Evolutionary conservation across 2,797 vertebrate species (phyloP).

Genomic region (Tiaroga cobitis): DNA sequence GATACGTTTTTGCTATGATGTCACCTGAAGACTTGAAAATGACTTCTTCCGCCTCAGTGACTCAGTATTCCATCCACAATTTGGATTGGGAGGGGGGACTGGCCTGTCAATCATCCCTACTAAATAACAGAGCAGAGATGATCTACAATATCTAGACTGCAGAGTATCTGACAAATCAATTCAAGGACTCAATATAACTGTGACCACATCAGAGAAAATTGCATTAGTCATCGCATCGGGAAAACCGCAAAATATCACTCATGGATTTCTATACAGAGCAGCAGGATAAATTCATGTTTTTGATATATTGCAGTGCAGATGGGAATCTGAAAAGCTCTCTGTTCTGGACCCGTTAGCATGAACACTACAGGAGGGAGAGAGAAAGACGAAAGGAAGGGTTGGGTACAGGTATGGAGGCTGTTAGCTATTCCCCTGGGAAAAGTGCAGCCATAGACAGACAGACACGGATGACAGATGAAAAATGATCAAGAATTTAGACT

Average conservation of each 20-base stretch:
- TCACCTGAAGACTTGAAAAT: slow-evolving; percentile 44
- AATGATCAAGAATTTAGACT: no score
- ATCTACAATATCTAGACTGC: slow-evolving; percentile 20
- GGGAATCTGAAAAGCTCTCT: background rate
- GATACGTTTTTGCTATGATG: slow-evolving; percentile 46
- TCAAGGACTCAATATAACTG: slow-evolving; percentile 14
- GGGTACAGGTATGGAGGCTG: no score
- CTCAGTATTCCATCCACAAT: slow-evolving; percentile 38
- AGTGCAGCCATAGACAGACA: no score
- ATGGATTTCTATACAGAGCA: slow-evolving; percentile 4
- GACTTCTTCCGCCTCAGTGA: background rate
- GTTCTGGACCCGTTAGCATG: no score
- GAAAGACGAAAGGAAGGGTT: no score
- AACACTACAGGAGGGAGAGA: no score
- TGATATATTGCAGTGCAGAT: background rate
- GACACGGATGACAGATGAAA: no score
- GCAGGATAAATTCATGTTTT: background rate
- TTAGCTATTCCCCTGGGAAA: no score
- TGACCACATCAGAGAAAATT: slow-evolving; percentile 25
- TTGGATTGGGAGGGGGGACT: background rate
- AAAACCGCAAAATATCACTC: slow-evolving; percentile 28
- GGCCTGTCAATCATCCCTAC: slow-evolving; percentile 10
- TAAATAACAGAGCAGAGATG: background rate
- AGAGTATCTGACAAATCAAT: slow-evolving; percentile 33
- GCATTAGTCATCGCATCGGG: background rate